phyloP scores from a whole-genome alignment of 2,113 vertebrate genomes.

The Macroglossus sobrinus region DNA sequence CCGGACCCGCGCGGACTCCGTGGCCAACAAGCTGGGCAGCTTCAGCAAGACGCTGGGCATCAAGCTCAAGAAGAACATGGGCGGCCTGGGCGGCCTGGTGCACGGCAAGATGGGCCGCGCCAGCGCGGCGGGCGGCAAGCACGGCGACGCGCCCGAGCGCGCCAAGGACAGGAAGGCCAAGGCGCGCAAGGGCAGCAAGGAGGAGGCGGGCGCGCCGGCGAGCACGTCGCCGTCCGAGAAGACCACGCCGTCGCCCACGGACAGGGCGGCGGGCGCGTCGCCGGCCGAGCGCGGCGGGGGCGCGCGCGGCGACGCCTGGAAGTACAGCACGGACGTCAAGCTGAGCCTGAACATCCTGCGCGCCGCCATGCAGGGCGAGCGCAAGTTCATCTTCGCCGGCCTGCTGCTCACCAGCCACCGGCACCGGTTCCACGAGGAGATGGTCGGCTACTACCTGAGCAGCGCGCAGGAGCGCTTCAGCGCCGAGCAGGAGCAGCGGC shows the following conservation, averaged over 20 bases:
- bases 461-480: slow-evolving; percentile 98
- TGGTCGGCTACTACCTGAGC: slow-evolving; percentile 97
- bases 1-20: slow-evolving; percentile 94
- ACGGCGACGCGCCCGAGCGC: slow-evolving; percentile 82
- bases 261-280: slow-evolving; percentile 92
- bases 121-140: slow-evolving; percentile 90
- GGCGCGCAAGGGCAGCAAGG: slow-evolving; percentile 89
- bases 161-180: slow-evolving; percentile 86
- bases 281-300: slow-evolving; percentile 91
- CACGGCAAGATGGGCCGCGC: slow-evolving; percentile 96
- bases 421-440: slow-evolving; percentile 99
- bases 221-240: slow-evolving; percentile 97
- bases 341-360: slow-evolving; percentile 98
- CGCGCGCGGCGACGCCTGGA: slow-evolving; percentile 91
- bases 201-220: slow-evolving; percentile 93
- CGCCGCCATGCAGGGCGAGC: slow-evolving; percentile 98
- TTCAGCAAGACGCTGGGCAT: slow-evolving; percentile 98
- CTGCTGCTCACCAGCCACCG: slow-evolving; percentile 96
- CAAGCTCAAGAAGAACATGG: slow-evolving; percentile 99
- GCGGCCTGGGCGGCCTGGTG: slow-evolving; percentile 95
- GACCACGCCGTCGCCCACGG: slow-evolving; percentile 94
- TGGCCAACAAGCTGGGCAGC: slow-evolving; percentile 98
- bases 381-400: slow-evolving; percentile 98
- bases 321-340: slow-evolving; percentile 99
- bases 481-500: slow-evolving; percentile 95